A percentile compares a stretch with the other conserved stretches of the same genome.
phyloP scores from a whole-genome alignment of 2,797 vertebrate genomes.

The Chanos chanos region DNA sequence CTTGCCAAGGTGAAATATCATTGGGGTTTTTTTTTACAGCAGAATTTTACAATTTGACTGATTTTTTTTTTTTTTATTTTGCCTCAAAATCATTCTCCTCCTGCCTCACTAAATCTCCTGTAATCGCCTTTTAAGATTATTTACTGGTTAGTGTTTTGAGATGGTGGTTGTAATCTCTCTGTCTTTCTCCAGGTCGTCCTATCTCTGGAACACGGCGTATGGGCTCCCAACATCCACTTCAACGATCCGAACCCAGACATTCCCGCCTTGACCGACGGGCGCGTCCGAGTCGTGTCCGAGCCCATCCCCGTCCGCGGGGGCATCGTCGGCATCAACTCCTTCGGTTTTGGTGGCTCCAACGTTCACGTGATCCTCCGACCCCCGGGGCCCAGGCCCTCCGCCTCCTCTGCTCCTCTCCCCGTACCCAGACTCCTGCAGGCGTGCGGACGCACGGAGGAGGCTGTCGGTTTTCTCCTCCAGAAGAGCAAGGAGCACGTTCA shows the following conservation, averaged over 20 bases:
- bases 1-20: conserved; percentile 81
- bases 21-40: neutral
- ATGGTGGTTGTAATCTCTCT: neutral
- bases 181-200: conserved; percentile 78
- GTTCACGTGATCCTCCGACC: conserved; percentile 89
- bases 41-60: neutral
- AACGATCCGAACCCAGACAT: conserved; percentile 83
- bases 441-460: conserved; percentile 84
- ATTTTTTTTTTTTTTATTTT: neutral
- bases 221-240: conserved; percentile 95
- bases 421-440: conserved; percentile 76
- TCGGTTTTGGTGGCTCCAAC: conserved; percentile 95
- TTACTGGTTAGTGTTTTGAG: too few species aligned
- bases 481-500: conserved; percentile 66
- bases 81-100: neutral
- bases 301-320: conserved; percentile 81
- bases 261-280: conserved; percentile 80
- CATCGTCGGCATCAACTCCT: conserved; percentile 87
- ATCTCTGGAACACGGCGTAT: conserved; percentile 84
- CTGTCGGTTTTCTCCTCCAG: conserved; percentile 71
- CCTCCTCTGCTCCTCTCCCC: neutral
- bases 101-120: too few species aligned
- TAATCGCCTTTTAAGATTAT: too few species aligned
- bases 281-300: conserved; percentile 76
- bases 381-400: conserved; percentile 46